Evolutionary conservation across 2,797 vertebrate genomes (phyloP), one percentile per base, ranked within the genome.

Genomic region (Agapornis canus): DNA sequence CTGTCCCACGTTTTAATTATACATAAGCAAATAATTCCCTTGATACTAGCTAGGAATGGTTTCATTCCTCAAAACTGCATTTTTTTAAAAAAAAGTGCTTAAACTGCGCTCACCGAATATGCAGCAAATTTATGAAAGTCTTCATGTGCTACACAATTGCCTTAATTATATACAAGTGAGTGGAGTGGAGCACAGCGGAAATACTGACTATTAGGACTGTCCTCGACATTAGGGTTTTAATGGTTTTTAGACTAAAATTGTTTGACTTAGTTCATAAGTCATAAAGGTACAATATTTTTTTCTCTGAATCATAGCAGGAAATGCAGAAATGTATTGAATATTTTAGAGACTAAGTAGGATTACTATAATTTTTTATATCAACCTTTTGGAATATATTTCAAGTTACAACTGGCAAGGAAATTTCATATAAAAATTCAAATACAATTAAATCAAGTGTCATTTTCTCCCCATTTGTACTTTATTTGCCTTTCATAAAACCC

Each of bases 301-400:
- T 48, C 80, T 86, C 39, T 80, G 81, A 84, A 92, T 86, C 86
- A 69, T 68, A 96, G 72, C 48, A 92, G 93, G 77, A 94, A 96
- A 96, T 78, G 32, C 5, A 88, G 84, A 91, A 82, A 80, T 26
- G 77, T 86, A 96, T 86, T 79, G 65, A 92, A 86, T 93, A 60
- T 95, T 94, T 89, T 91, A 93, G 56, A 82, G 96, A 88, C 86
- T 94, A 92, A 76, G 51, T 84, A 79, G 81, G 95, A 95, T 96
- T 88, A 60, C 73, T 65, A 39, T 90, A 89, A 84, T 89, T 94
- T 80, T 94, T 86, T 70, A 73, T 95, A 82, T 73, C 45, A 91
- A 72, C 39, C 57, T 93, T 82, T 95, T 86, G 90, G 92, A 97
- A 92, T 63, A 65, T 78, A 78, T 92, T 97, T 97, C 75, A 81